Conservation (phyloP, 2,113 vertebrate genomes). For the Coryphaenoides rupestris region DNA sequence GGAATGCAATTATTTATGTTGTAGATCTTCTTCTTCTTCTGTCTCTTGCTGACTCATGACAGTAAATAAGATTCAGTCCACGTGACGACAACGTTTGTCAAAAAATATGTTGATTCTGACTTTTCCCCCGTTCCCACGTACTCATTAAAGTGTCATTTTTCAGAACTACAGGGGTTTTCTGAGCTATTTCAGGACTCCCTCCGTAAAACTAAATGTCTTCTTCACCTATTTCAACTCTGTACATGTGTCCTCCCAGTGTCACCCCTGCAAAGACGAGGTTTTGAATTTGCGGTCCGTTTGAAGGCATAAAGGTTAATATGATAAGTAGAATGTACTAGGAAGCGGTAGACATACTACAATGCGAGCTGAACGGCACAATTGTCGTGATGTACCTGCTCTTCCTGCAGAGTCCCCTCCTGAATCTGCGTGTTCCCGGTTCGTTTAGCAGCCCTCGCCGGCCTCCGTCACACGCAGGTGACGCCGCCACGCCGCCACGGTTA, state of each 20-base stretch:
- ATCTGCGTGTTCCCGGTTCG: background rate
- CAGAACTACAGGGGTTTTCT: too few relatives aligned
- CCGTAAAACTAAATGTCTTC: too few relatives aligned
- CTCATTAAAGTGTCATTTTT: background rate
- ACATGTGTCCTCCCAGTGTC: too few relatives aligned
- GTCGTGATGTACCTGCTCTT: background rate
- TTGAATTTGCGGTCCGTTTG: background rate
- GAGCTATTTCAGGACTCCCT: too few relatives aligned
- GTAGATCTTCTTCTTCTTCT: background rate
- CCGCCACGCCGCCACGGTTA: too few relatives aligned
- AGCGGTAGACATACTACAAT: background rate
- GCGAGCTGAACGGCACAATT: background rate
- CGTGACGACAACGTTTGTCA: background rate
- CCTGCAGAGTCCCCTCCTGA: conserved; percentile 11
- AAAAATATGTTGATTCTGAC: background rate
- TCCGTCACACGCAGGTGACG: conserved; percentile 1
- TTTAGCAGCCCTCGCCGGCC: conserved; percentile 17
- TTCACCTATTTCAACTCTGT: too few relatives aligned
- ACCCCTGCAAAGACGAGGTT: background rate
- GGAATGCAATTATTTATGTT: background rate
- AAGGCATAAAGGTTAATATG: background rate
- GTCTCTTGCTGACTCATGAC: background rate
- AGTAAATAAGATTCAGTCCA: background rate
- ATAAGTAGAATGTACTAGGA: too few relatives aligned
- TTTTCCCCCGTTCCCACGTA: background rate